Percentiles rank a stretch among this genome's conserved stretches.
Evolutionary conservation across 2,888 invertebrate genomes (phyloP).

Genomic region (Geophilus truncorum): DNA sequence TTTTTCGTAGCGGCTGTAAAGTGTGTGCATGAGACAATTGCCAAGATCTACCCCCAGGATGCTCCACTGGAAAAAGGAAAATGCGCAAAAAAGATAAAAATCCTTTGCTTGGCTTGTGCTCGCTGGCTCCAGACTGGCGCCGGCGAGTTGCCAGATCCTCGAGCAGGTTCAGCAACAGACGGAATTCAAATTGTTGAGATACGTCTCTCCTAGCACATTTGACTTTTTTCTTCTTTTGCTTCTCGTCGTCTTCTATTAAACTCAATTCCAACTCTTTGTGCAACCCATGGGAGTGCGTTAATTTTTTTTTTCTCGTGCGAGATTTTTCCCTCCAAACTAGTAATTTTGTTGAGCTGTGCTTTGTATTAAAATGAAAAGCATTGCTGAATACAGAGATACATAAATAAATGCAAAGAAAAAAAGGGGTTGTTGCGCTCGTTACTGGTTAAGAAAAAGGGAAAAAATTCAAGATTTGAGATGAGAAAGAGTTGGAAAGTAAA

Average conservation of each 20-base stretch:
- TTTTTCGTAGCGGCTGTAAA: background rate
- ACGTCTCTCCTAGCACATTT: conserved; percentile 18
- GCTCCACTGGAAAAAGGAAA: conserved; percentile 23
- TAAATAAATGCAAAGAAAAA: background rate
- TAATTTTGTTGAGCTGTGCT: background rate
- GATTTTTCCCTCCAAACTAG: background rate
- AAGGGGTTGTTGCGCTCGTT: background rate
- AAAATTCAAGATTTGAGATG: background rate
- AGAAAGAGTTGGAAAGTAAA: background rate
- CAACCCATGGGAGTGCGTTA: background rate
- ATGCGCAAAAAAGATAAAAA: conserved; percentile 2
- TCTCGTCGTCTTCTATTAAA: conserved; percentile 3
- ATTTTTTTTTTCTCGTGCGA: background rate
- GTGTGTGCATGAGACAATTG: conserved; percentile 1
- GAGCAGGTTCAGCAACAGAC: conserved; percentile 23
- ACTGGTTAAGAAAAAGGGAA: background rate
- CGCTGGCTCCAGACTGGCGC: conserved; percentile 18
- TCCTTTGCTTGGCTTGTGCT: background rate
- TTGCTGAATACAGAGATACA: background rate
- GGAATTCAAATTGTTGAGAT: conserved; percentile 21
- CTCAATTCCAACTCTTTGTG: background rate
- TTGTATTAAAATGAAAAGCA: background rate
- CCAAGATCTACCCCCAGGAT: conserved; percentile 24
- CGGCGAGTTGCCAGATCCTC: conserved; percentile 24
- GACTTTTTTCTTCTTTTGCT: background rate